Evolutionary conservation across 2,888 invertebrate genomes (phyloP).

Genomic region (Troilus luridus): DNA sequence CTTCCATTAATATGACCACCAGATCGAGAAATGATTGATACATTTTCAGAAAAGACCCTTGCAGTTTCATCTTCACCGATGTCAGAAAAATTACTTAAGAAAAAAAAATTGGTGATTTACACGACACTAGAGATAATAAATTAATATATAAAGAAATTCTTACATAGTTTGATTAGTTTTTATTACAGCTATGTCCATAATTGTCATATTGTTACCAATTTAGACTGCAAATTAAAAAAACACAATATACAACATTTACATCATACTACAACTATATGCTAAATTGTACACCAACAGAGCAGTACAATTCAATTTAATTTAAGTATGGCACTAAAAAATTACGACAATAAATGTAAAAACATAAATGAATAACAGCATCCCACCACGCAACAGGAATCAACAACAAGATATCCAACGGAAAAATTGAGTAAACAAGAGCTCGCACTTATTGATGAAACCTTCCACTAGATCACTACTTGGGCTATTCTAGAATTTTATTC

Average conservation of each 20-base stretch:
- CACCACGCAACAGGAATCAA: conserved; percentile 18
- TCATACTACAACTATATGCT: background rate
- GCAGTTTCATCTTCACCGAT: conserved; percentile 60
- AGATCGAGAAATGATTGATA: conserved; percentile 79
- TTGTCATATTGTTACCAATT: conserved; percentile 6
- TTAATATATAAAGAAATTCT: background rate
- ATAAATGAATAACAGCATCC: background rate
- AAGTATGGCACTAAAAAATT: background rate
- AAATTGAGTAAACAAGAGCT: background rate
- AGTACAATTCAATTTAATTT: background rate
- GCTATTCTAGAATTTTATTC: background rate
- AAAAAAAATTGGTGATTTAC: background rate
- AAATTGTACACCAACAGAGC: background rate
- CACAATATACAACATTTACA: background rate
- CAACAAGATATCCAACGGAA: background rate
- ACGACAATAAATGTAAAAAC: background rate
- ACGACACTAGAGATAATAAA: background rate
- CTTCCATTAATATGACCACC: conserved; percentile 85
- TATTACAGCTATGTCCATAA: conserved; percentile 20
- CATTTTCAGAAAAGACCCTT: conserved; percentile 69
- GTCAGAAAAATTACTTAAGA: conserved; percentile 48
- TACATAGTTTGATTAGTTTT: conserved; percentile 45
- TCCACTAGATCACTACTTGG: background rate
- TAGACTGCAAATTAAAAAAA: background rate
- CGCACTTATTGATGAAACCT: background rate